Conservation (phyloP, 2,888 invertebrate species). For the Megastigmus dorsalis region DNA sequence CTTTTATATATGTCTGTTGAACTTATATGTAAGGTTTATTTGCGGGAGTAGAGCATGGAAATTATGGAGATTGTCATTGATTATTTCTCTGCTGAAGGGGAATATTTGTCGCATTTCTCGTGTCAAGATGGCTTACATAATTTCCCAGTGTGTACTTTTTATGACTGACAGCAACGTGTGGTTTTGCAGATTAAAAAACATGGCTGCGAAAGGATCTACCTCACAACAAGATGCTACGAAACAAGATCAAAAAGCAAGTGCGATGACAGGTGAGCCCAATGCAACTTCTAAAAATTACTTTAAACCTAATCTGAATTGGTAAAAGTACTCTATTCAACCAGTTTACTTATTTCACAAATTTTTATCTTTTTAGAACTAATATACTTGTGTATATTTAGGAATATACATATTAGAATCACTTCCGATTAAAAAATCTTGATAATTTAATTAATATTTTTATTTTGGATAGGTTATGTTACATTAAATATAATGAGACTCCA, state of each 20-base stretch:
- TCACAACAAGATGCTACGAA: constrained; percentile 63
- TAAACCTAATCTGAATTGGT: too few relatives aligned
- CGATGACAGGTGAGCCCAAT: constrained; percentile 53
- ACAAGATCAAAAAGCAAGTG: constrained; percentile 63
- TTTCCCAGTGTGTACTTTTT: constrained; percentile 57
- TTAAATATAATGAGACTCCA: not conserved
- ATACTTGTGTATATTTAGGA: not conserved
- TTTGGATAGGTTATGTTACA: constrained; percentile 44
- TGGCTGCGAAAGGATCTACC: constrained; percentile 64
- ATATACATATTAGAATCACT: not conserved
- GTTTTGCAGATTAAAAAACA: constrained; percentile 67
- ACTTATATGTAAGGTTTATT: not conserved
- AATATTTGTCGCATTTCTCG: not conserved
- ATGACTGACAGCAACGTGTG: constrained; percentile 41
- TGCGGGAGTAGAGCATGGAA: not conserved
- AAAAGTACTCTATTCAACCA: too few relatives aligned
- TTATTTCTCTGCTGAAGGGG: constrained; percentile 13
- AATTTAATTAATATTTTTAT: not conserved
- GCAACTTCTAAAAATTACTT: too few relatives aligned
- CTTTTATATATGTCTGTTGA: too few relatives aligned
- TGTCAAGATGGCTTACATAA: constrained; percentile 72
- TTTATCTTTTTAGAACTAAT: not conserved
- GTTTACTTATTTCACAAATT: not conserved
- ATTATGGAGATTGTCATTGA: constrained; percentile 40
- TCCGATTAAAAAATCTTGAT: not conserved